A percentile compares a stretch with the other conserved stretches of the same genome.
phyloP scores from a whole-genome alignment of 2,113 vertebrate species.

The Lagopus leucura region DNA sequence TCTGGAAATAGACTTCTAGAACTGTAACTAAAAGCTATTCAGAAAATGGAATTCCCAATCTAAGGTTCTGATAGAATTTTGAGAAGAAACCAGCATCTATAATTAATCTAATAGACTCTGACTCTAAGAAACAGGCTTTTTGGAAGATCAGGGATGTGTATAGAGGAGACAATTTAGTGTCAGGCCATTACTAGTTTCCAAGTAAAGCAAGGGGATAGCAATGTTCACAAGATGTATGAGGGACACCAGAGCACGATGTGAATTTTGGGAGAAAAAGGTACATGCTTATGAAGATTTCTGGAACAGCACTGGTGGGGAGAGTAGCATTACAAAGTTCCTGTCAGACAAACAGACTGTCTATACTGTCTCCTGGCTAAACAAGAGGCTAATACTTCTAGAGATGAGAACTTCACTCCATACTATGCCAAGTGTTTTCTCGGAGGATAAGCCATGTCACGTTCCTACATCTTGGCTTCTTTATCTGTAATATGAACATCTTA shows the following conservation, averaged over 20 bases:
- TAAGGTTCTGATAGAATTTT: slow-evolving; percentile 14
- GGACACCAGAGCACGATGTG: neutral
- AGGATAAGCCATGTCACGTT: neutral
- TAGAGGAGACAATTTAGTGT: neutral
- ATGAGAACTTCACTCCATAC: neutral
- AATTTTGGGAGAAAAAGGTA: neutral
- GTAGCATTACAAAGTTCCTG: neutral
- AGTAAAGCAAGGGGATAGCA: neutral
- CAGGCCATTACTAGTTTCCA: neutral
- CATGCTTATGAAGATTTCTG: neutral
- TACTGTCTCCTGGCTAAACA: neutral
- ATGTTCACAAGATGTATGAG: neutral
- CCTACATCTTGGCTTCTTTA: neutral
- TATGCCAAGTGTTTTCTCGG: neutral
- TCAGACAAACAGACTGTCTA: neutral
- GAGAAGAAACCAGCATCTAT: neutral
- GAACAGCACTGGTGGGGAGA: neutral
- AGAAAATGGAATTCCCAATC: neutral
- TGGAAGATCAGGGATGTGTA: neutral
- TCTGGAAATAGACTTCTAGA: neutral
- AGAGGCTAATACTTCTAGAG: neutral
- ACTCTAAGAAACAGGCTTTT: neutral
- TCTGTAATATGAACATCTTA: neutral
- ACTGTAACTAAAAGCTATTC: neutral
- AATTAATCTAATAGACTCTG: neutral